phyloP scores from a whole-genome alignment of 30 jellyfish, hydroid and myxozoan genomes.

The Cassiopea xamachana region DNA sequence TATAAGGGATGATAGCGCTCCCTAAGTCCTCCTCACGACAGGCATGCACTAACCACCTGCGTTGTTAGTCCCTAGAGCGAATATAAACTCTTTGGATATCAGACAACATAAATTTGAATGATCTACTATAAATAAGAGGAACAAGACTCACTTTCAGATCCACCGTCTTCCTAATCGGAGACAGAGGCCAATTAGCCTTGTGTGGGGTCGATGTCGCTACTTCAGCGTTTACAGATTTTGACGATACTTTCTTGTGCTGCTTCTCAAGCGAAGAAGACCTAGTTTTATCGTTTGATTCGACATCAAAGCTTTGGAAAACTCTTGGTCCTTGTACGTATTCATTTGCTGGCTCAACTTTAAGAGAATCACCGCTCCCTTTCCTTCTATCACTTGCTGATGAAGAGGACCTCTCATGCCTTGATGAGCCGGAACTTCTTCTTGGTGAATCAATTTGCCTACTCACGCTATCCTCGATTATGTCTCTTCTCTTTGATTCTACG shows the following conservation, averaged over 20 bases:
- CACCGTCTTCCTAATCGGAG: conserved; percentile 23
- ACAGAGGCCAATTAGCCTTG: conserved; percentile 58
- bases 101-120: background rate
- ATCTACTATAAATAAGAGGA: background rate
- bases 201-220: conserved; percentile 51
- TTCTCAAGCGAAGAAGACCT: conserved; percentile 26
- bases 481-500: background rate
- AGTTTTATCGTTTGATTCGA: background rate
- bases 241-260: background rate
- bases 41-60: too few species aligned
- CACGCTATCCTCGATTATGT: background rate
- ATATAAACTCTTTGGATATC: background rate
- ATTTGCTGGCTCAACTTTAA: background rate
- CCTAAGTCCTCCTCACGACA: too few species aligned
- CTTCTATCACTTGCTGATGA: conserved; percentile 8
- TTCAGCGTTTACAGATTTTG: background rate
- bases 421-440: conserved; percentile 15
- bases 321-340: conserved; percentile 7
- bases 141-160: conserved; percentile 28
- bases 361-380: conserved; percentile 27
- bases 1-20: too few species aligned
- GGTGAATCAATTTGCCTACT: background rate
- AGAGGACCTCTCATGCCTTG: conserved; percentile 1
- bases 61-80: background rate
- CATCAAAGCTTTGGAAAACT: conserved; percentile 9